Evolutionary conservation across 2,888 invertebrate genomes (phyloP).

Genomic region (Blastobasis lacticolella): DNA sequence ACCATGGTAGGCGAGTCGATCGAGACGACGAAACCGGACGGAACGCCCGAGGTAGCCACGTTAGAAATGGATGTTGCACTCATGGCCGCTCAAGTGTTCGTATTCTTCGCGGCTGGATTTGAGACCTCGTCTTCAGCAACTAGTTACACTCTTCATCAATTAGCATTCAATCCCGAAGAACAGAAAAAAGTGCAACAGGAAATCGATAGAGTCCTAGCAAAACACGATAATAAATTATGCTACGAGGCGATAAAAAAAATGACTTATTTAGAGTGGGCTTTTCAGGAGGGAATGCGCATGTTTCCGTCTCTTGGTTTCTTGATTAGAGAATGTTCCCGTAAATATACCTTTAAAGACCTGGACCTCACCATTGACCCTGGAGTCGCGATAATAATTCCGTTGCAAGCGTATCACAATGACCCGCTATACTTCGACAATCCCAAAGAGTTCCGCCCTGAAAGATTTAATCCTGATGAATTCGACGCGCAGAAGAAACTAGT

Average conservation of each 20-base stretch:
- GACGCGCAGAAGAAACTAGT: conserved; percentile 29
- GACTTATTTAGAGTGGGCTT: conserved; percentile 18
- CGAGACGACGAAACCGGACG: conserved; percentile 13
- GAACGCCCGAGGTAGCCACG: conserved; percentile 9
- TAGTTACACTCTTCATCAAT: conserved; percentile 18
- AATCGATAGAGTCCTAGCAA: conserved; percentile 18
- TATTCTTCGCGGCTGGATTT: conserved; percentile 23
- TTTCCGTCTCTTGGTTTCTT: conserved; percentile 19
- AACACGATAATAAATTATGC: conserved; percentile 18
- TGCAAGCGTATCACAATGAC: conserved; percentile 43
- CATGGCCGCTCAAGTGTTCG: conserved; percentile 20
- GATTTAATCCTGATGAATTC: conserved; percentile 32
- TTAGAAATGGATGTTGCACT: conserved; percentile 14
- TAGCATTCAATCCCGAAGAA: conserved; percentile 17
- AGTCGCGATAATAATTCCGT: conserved; percentile 25
- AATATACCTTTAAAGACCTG: conserved; percentile 17
- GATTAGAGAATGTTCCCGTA: conserved; percentile 13
- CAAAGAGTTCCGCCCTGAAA: conserved; percentile 39
- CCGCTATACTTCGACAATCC: conserved; percentile 43
- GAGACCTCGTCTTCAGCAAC: conserved; percentile 23
- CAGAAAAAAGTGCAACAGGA: conserved; percentile 19
- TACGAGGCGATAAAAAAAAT: conserved; percentile 23
- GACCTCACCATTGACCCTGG: conserved; percentile 29
- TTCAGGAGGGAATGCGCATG: conserved; percentile 18
- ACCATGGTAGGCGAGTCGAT: conserved; percentile 16